Conservation (phyloP, 2,797 vertebrate genomes). For the Myripristis murdjan region DNA sequence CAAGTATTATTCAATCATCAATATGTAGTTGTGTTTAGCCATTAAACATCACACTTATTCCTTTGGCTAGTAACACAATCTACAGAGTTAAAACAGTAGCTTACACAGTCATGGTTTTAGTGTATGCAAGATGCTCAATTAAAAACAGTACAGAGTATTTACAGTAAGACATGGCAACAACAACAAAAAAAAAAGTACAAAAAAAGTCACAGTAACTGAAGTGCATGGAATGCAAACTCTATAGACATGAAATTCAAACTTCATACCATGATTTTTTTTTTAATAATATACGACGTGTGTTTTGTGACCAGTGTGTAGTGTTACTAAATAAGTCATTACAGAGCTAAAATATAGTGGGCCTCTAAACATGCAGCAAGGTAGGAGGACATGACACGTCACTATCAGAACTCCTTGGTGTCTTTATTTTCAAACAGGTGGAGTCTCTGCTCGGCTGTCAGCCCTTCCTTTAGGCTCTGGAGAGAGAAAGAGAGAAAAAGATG, state of each 20-base stretch:
- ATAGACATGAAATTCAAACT: slow-evolving; percentile 86
- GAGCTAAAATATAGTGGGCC: slow-evolving; percentile 84
- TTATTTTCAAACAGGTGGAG: slow-evolving; percentile 90
- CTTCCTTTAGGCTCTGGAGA: slow-evolving; percentile 88
- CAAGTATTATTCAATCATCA: slow-evolving; percentile 60
- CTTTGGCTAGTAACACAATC: slow-evolving; percentile 84
- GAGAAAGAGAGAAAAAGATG: slow-evolving; percentile 17
- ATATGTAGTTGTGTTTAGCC: slow-evolving; percentile 62
- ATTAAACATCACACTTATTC: slow-evolving; percentile 70
- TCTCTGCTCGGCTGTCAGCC: slow-evolving; percentile 88
- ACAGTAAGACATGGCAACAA: slow-evolving; percentile 85
- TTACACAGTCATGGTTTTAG: slow-evolving; percentile 88
- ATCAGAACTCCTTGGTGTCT: slow-evolving; percentile 90
- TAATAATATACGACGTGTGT: slow-evolving; percentile 81
- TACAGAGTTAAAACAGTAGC: slow-evolving; percentile 89
- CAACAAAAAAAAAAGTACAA: slow-evolving; percentile 61
- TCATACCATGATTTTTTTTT: slow-evolving; percentile 82
- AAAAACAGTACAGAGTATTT: slow-evolving; percentile 87
- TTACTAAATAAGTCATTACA: slow-evolving; percentile 83
- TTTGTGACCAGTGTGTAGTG: slow-evolving; percentile 86
- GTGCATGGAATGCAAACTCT: slow-evolving; percentile 88
- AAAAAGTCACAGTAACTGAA: slow-evolving; percentile 88
- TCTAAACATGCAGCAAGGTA: slow-evolving; percentile 83
- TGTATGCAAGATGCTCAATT: slow-evolving; percentile 82
- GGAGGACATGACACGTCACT: slow-evolving; percentile 39